phyloP scores from a whole-genome alignment of 1,140 invertebrate genomes.

The Microplitis mediator region DNA sequence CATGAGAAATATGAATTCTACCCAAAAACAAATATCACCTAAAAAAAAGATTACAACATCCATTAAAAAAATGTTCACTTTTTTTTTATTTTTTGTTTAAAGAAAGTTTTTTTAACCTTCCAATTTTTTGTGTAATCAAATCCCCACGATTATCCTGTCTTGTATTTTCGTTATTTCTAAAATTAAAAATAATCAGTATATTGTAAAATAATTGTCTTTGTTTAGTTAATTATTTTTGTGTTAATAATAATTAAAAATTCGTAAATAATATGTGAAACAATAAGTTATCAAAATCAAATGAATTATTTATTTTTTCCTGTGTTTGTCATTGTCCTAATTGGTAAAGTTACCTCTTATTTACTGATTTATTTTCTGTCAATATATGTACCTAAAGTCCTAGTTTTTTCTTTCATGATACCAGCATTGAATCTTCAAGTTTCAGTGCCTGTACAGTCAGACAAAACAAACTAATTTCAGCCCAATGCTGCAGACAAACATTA shows the following conservation, averaged over 20 bases:
- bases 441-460: too few relatives aligned
- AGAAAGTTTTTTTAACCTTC: background rate
- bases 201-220: background rate
- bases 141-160: background rate
- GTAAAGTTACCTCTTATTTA: too few relatives aligned
- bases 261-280: background rate
- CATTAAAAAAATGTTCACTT: background rate
- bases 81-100: background rate
- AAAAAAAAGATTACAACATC: background rate
- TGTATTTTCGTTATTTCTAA: background rate
- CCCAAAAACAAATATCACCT: background rate
- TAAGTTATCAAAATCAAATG: background rate
- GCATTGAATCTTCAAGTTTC: too few relatives aligned
- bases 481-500: too few relatives aligned
- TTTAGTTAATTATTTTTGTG: background rate
- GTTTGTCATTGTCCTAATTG: too few relatives aligned
- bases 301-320: background rate
- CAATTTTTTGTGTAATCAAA: background rate
- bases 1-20: conserved; percentile 64
- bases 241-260: background rate
- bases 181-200: background rate
- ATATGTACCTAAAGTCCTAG: too few relatives aligned
- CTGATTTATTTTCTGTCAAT: too few relatives aligned
- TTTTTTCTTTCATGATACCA: too few relatives aligned
- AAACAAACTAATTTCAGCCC: too few relatives aligned